A percentile compares a stretch with the other conserved stretches of the same genome.
phyloP scores from a whole-genome alignment of 1,140 invertebrate species.

The Oedothorax gibbosus region DNA sequence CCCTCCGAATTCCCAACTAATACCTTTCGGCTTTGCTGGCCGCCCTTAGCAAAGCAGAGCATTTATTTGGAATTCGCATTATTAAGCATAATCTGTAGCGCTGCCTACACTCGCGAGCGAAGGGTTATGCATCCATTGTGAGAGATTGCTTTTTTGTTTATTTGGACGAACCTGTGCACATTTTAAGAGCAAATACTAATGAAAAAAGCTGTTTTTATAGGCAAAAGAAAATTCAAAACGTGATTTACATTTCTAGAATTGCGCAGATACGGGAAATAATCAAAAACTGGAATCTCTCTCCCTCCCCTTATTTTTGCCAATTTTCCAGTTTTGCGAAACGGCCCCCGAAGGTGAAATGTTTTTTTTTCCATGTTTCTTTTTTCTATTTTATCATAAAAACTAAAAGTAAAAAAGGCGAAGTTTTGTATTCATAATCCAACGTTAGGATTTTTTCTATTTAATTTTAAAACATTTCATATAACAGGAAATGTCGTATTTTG shows the following conservation, averaged over 20 bases:
- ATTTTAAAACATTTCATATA: conserved; percentile 1
- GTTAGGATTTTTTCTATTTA: conserved; percentile 17
- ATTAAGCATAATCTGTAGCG: no score
- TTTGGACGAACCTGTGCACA: not conserved
- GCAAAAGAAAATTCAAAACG: not conserved
- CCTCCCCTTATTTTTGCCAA: conserved; percentile 12
- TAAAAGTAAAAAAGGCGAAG: conserved; percentile 10
- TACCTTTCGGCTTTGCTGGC: no score
- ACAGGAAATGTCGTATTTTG: conserved; percentile 25
- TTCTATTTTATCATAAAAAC: conserved; percentile 43
- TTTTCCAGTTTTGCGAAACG: conserved; percentile 38
- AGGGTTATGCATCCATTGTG: no score
- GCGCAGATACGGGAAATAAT: not conserved
- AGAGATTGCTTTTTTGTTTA: not conserved
- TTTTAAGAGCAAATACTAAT: conserved; percentile 29
- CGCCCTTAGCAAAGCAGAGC: no score
- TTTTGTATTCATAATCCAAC: conserved; percentile 31
- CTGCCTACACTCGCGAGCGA: no score
- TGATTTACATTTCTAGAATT: conserved; percentile 4
- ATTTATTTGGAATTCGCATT: no score
- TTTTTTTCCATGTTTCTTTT: conserved; percentile 48
- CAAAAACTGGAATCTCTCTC: conserved; percentile 4
- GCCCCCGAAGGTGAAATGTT: conserved; percentile 40
- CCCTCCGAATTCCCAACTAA: no score
- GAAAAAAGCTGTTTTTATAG: conserved; percentile 3